Percentiles rank a stretch among this genome's conserved stretches.
Evolutionary conservation across 37 sponge, comb jelly and placozoan species (phyloP).

Genomic region (Halisarca cf. caerulea): DNA sequence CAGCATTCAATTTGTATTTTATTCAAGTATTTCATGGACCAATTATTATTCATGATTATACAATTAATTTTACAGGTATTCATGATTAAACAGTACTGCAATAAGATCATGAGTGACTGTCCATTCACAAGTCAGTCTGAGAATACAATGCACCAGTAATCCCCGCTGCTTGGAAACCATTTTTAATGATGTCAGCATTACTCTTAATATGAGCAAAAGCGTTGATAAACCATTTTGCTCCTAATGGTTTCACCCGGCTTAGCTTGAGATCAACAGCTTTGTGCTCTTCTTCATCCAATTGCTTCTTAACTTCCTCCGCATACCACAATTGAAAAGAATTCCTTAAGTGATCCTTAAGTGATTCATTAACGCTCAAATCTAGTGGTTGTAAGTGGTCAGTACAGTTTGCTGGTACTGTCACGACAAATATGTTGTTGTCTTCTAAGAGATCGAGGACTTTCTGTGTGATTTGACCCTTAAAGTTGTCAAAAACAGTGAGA

Average conservation of each 20-base stretch:
- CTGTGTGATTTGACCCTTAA: conserved; percentile 29
- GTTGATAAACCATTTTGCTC: background rate
- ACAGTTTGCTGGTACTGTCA: conserved; percentile 34
- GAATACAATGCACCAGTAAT: conserved; percentile 6
- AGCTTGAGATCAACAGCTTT: background rate
- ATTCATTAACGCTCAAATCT: conserved; percentile 40
- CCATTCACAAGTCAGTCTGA: no score
- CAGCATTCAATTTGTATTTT: no score
- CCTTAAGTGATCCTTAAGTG: background rate
- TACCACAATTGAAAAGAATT: conserved; percentile 24
- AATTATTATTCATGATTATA: no score
- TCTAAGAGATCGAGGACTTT: background rate
- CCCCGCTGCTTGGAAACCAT: conserved; percentile 18
- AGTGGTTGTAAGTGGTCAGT: conserved; percentile 50
- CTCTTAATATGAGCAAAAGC: background rate
- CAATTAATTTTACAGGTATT: no score
- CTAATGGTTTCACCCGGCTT: background rate
- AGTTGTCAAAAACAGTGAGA: conserved; percentile 34
- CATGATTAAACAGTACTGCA: no score
- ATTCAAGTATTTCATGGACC: no score
- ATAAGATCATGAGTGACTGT: no score
- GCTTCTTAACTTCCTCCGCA: background rate
- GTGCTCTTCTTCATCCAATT: background rate
- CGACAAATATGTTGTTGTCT: background rate
- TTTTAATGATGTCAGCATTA: background rate